Evolutionary conservation across 1,140 invertebrate species (phyloP).

Genomic region (Helicoverpa zea): DNA sequence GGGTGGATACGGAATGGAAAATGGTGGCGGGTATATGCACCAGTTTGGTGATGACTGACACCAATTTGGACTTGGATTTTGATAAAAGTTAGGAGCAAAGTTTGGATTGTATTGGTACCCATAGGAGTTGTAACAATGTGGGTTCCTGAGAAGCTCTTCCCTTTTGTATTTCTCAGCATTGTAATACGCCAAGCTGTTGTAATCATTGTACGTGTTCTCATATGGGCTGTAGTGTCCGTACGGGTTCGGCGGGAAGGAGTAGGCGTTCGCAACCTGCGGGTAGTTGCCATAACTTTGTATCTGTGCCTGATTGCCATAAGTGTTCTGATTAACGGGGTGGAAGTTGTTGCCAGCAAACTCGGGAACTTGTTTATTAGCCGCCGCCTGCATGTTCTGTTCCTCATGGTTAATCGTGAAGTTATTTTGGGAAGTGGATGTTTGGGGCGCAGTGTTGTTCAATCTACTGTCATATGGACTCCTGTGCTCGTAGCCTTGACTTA

Average conservation of each 20-base stretch:
- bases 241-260: constrained; percentile 82
- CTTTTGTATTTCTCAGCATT: constrained; percentile 87
- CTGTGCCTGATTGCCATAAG: constrained; percentile 75
- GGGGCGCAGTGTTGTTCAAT: constrained; percentile 64
- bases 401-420: constrained; percentile 84
- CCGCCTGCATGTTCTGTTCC: constrained; percentile 68
- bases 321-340: constrained; percentile 76
- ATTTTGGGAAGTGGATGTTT: constrained; percentile 66
- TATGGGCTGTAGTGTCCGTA: constrained; percentile 86
- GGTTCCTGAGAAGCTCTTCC: constrained; percentile 84
- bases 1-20: constrained; percentile 86
- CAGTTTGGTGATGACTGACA: constrained; percentile 87
- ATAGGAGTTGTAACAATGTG: constrained; percentile 87
- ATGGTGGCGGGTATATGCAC: constrained; percentile 88
- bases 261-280: constrained; percentile 83
- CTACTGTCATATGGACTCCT: constrained; percentile 81
- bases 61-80: constrained; percentile 85
- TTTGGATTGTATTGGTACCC: constrained; percentile 89
- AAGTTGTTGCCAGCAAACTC: constrained; percentile 82
- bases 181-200: constrained; percentile 85
- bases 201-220: constrained; percentile 86
- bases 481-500: constrained; percentile 78
- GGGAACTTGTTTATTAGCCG: constrained; percentile 68
- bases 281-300: constrained; percentile 85
- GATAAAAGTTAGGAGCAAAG: constrained; percentile 84